Evolutionary conservation across 2,888 invertebrate species (phyloP).

Genomic region (Platynereis dumerilii): DNA sequence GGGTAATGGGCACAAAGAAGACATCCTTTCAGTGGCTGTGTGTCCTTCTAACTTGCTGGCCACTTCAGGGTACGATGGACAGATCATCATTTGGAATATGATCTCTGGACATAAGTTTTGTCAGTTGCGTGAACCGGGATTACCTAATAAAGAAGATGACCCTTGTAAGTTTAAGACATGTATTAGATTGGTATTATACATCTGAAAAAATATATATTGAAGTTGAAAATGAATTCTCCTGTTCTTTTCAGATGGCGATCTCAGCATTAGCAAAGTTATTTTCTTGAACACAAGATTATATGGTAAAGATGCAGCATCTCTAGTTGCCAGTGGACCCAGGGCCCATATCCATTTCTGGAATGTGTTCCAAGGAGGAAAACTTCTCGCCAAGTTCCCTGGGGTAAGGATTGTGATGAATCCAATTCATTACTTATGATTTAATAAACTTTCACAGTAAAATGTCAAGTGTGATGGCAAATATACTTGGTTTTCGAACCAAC

Average conservation of each 20-base stretch:
- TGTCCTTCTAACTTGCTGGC: constrained; percentile 62
- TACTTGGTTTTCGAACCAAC: too few relatives aligned
- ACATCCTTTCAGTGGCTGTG: constrained; percentile 60
- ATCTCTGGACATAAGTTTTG: constrained; percentile 64
- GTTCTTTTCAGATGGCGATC: constrained; percentile 52
- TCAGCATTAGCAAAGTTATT: constrained; percentile 57
- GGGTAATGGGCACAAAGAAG: constrained; percentile 61
- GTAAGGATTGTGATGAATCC: too few relatives aligned
- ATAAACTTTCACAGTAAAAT: too few relatives aligned
- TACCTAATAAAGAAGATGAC: too few relatives aligned
- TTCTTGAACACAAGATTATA: constrained; percentile 56
- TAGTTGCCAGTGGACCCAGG: constrained; percentile 60
- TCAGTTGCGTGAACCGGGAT: constrained; percentile 50
- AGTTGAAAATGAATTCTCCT: constrained; percentile 32
- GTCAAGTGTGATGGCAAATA: too few relatives aligned
- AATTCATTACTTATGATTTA: too few relatives aligned
- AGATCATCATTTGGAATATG: constrained; percentile 64
- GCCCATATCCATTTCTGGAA: constrained; percentile 61
- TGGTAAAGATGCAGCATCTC: constrained; percentile 56
- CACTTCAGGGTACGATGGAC: constrained; percentile 63
- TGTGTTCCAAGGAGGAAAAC: constrained; percentile 59
- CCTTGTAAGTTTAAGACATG: constrained; percentile 49
- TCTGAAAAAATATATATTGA: too few relatives aligned
- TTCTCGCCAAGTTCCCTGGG: constrained; percentile 59
- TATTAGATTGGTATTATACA: too few relatives aligned